Base-by-base conservation (phyloP, 1,140 invertebrate species). In the Spodoptera frugiperda region DNA sequence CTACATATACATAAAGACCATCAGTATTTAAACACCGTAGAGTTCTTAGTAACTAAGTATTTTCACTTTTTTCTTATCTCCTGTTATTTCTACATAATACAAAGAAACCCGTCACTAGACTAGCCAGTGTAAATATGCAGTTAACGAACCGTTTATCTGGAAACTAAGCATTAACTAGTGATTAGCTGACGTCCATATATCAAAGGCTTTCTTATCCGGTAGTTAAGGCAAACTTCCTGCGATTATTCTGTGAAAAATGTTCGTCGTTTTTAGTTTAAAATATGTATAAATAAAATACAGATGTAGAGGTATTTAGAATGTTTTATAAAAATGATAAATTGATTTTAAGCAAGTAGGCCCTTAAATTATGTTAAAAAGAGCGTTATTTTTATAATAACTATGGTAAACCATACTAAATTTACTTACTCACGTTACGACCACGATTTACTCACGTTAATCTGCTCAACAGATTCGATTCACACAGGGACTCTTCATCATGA, bases 181-280 rank as follows among this genome's bases (percentile, higher is more conserved):
- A 61, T 65, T 65, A 65, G 57, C 57, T 1, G 14, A 33, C 10
- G 39, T 12, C 61, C 44, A 65, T 65, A 21, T 48, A 65, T 46
- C 61, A 46, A 19, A 48, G 44, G 21, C 48, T 68, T 68, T 68
- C 65, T 51, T 68, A 68, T 68, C 65, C 65, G 65, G 48, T 65
- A 9, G n/a, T 51, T 44, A 51, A 5, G n/a, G 9, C 9, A 3
- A 4, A 19, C 14, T 68, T 68, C 65, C 65, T 68, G 49, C 19
- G 65, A 49, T 30, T 51, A 65, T 51, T 68, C 21, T 68, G 12
- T 68, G 63, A 30, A 33, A 44, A n/a, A 33, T 15, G n/a, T 9
- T 17, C 14, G n/a, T 3, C 30, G 30, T 39, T 61, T 61, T 39
- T 30, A 30, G 0, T 8, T 4, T 59, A 9, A 46, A 44, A 19